phyloP scores from a whole-genome alignment of 2,888 invertebrate genomes.

The Eristalis tenax region DNA sequence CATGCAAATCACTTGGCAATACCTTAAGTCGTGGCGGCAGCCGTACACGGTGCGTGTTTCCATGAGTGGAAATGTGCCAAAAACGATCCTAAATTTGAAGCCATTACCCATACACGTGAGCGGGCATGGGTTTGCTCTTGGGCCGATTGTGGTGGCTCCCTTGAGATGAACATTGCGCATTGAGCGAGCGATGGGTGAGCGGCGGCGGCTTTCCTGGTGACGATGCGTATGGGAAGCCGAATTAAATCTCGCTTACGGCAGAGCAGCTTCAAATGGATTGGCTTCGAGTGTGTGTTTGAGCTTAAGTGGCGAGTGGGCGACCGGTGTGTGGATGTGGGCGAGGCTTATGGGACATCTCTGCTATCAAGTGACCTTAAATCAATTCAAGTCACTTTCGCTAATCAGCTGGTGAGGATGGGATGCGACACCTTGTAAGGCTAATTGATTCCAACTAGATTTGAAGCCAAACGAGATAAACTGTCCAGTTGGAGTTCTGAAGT shows the following conservation, averaged over 20 bases:
- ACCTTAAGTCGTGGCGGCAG: constrained; percentile 33
- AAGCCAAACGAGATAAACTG: not conserved
- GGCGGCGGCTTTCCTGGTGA: too few relatives aligned
- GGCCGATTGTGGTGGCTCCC: constrained; percentile 28
- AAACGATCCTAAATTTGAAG: constrained; percentile 17
- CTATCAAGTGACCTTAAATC: not conserved
- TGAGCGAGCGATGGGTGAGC: not conserved
- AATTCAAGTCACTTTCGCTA: not conserved
- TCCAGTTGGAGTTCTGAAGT: too few relatives aligned
- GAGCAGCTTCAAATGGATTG: not conserved
- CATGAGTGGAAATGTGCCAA: constrained; percentile 15
- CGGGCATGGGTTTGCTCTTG: not conserved
- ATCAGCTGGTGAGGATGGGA: not conserved
- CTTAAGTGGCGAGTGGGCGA: not conserved
- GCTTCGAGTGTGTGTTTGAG: not conserved
- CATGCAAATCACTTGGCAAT: constrained; percentile 58
- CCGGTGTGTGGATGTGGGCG: not conserved
- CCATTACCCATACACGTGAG: not conserved
- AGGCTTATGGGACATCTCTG: not conserved
- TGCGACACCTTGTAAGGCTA: not conserved
- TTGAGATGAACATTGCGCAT: not conserved
- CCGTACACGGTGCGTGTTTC: constrained; percentile 7
- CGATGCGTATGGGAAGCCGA: not conserved
- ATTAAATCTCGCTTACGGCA: not conserved
- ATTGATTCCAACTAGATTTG: not conserved